Percentiles rank a stretch among this genome's conserved stretches.
Conservation (phyloP, 2,113 vertebrate species). For the Tupaia tana region DNA sequence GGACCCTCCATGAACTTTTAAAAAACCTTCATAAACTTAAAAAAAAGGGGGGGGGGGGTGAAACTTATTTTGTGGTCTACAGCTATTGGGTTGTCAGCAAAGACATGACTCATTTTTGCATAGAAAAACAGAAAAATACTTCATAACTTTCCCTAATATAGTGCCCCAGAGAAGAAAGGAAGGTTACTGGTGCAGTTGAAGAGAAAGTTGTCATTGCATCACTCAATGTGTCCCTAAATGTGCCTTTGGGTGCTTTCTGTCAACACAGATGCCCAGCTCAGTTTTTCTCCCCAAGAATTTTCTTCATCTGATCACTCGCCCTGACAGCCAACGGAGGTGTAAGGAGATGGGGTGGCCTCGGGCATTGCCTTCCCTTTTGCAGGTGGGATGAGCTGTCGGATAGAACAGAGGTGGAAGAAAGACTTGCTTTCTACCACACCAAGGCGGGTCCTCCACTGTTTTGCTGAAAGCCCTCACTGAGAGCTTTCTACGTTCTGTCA, state of each 20-base stretch:
- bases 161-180: not conserved
- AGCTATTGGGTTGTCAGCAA: too few relatives aligned
- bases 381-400: not conserved
- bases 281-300: not conserved
- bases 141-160: too few relatives aligned
- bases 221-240: not conserved
- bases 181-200: not conserved
- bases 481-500: not conserved
- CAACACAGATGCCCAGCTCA: not conserved
- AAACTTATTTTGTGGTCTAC: not conserved
- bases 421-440: not conserved
- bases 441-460: not conserved
- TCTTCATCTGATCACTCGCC: not conserved
- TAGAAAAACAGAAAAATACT: too few relatives aligned
- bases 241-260: not conserved
- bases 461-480: not conserved
- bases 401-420: not conserved
- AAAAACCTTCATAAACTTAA: too few relatives aligned
- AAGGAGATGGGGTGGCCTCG: not conserved
- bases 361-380: not conserved
- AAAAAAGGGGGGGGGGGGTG: slow-evolving; percentile 33
- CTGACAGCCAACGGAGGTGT: not conserved
- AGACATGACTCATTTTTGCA: too few relatives aligned
- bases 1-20: too few relatives aligned
- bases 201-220: not conserved